phyloP scores from a whole-genome alignment of 2,113 vertebrate genomes.

The Sprattus sprattus region DNA sequence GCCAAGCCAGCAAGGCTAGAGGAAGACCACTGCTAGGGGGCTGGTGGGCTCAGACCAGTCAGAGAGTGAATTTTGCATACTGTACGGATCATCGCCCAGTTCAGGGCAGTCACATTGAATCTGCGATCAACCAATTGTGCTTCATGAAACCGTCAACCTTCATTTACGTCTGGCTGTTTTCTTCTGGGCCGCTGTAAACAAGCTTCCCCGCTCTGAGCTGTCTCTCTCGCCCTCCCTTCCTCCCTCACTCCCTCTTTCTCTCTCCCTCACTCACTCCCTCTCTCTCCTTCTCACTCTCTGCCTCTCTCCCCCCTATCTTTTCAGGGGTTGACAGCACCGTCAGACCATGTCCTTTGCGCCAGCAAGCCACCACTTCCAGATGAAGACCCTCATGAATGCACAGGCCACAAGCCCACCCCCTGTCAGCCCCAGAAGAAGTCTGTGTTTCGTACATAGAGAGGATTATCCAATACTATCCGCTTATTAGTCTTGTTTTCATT shows the following conservation, averaged over 20 bases:
- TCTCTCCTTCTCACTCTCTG: conserved; percentile 33
- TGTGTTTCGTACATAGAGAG: background rate
- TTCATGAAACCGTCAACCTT: conserved; percentile 97
- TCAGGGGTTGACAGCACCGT: conserved; percentile 66
- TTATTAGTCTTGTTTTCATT: background rate
- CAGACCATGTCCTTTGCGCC: conserved; percentile 71
- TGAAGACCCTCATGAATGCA: conserved; percentile 65
- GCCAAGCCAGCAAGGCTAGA: conserved; percentile 78
- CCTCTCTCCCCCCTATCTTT: conserved; percentile 19
- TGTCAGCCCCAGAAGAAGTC: conserved; percentile 64
- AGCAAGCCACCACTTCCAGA: conserved; percentile 77
- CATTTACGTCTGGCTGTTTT: conserved; percentile 95
- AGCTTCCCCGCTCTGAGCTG: conserved; percentile 78
- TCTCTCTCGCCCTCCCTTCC: conserved; percentile 71
- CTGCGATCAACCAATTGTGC: conserved; percentile 92
- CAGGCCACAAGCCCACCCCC: conserved; percentile 70
- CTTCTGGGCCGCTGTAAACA: conserved; percentile 87
- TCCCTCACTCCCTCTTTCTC: conserved; percentile 35
- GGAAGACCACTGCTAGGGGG: conserved; percentile 81
- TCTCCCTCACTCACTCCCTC: conserved; percentile 47
- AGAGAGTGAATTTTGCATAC: conserved; percentile 95
- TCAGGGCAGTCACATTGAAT: conserved; percentile 98
- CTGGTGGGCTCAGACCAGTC: conserved; percentile 97
- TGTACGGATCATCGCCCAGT: conserved; percentile 99
- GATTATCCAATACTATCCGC: background rate